These are phyloP conservation scores for Ctenomys sociabilis DNA, from an alignment of 2,113 vertebrate species.

Conservation along the genomic window DNA sequence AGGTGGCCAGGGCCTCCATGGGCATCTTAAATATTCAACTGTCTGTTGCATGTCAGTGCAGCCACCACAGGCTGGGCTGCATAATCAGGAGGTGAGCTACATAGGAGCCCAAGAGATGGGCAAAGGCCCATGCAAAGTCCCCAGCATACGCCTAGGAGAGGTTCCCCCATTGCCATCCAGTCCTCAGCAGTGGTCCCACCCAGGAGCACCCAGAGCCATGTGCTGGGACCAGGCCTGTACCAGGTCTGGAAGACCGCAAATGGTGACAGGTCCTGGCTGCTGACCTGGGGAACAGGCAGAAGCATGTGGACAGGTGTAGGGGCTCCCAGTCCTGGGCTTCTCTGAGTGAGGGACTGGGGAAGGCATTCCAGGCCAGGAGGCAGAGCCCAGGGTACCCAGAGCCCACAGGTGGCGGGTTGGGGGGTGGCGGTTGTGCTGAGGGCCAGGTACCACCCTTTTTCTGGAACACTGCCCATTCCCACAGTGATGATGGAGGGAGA, in stretches of 20 bases:
- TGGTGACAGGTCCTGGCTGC: background rate
- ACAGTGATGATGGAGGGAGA: background rate
- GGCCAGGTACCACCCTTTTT: no score
- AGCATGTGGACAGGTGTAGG: background rate
- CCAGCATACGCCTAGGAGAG: background rate
- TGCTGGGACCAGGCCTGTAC: no score
- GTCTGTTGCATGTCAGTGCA: background rate
- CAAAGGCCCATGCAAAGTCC: background rate
- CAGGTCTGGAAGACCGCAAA: background rate
- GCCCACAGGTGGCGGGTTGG: background rate
- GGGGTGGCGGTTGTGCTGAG: background rate
- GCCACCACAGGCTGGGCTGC: background rate
- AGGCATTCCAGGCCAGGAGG: background rate
- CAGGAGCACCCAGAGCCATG: background rate
- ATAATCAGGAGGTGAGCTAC: no score
- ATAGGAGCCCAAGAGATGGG: background rate
- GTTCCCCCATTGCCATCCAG: no score
- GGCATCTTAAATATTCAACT: no score
- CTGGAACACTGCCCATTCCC: background rate
- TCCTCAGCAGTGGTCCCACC: background rate
- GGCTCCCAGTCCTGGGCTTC: background rate
- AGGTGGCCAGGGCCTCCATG: background rate
- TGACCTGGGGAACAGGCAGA: background rate
- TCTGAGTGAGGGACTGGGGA: background rate
- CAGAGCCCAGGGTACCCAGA: background rate